Conservation (phyloP, 2,888 invertebrate genomes). For the Beris chalybata region DNA sequence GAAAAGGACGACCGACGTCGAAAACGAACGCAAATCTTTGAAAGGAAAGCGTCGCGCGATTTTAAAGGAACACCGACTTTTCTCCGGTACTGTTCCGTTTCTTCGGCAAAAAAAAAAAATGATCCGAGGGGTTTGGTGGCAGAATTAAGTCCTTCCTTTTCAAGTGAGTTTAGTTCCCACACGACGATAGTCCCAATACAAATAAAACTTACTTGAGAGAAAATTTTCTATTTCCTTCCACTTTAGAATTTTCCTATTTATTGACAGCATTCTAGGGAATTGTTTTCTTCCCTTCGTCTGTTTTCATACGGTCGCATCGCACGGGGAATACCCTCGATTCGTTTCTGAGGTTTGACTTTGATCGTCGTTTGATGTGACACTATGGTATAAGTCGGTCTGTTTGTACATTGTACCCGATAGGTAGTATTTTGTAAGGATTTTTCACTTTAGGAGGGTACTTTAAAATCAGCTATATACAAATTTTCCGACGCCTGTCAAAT, state of each 20-base stretch:
- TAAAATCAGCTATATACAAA: slow-evolving; percentile 14
- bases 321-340: slow-evolving; percentile 34
- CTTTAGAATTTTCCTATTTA: slow-evolving; percentile 38
- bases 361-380: slow-evolving; percentile 34
- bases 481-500: slow-evolving; percentile 16
- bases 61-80: slow-evolving; percentile 12
- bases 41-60: background rate
- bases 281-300: slow-evolving; percentile 29
- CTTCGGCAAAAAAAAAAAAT: background rate
- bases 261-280: slow-evolving; percentile 38
- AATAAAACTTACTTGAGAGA: slow-evolving; percentile 34
- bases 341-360: slow-evolving; percentile 32
- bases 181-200: slow-evolving; percentile 27
- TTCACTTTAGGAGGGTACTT: slow-evolving; percentile 8
- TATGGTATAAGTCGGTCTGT: slow-evolving; percentile 1
- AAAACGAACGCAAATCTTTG: slow-evolving; percentile 1
- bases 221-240: slow-evolving; percentile 38
- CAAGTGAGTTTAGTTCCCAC: slow-evolving; percentile 12
- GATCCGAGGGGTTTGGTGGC: background rate
- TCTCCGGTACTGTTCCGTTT: slow-evolving; percentile 4
- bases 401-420: background rate
- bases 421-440: slow-evolving; percentile 2
- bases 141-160: slow-evolving; percentile 24
- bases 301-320: slow-evolving; percentile 10
- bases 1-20: background rate